These are phyloP conservation scores for Akabosia matsudoensis DNA, from an alignment of 1,140 invertebrate species.

Conservation along the genomic window DNA sequence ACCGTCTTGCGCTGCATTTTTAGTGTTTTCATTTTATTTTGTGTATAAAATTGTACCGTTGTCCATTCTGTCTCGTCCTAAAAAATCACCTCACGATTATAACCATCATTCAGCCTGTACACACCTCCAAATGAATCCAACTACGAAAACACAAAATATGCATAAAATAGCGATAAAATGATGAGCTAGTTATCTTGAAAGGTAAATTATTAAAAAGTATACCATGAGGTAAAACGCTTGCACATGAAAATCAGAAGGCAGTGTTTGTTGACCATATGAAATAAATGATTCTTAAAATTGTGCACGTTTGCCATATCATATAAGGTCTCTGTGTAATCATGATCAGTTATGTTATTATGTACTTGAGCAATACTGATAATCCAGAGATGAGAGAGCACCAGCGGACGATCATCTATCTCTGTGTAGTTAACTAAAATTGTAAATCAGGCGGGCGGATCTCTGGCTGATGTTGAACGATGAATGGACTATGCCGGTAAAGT, in stretches of 20 bases:
- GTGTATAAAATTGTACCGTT: too few relatives aligned
- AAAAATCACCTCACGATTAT: background rate
- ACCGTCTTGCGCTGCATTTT: too few relatives aligned
- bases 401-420: background rate
- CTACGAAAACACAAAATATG: background rate
- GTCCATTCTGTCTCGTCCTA: too few relatives aligned
- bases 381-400: background rate
- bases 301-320: too few relatives aligned
- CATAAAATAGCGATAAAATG: conserved; percentile 24
- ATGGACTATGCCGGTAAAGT: background rate
- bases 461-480: background rate
- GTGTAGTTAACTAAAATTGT: background rate
- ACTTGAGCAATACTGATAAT: conserved; percentile 20
- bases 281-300: too few relatives aligned
- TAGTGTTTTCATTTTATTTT: too few relatives aligned
- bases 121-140: background rate
- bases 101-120: background rate
- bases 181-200: conserved; percentile 15
- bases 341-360: conserved; percentile 20
- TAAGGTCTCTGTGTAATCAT: conserved; percentile 22
- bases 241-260: too few relatives aligned
- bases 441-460: conserved; percentile 21
- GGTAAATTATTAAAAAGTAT: background rate
- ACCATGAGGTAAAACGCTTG: too few relatives aligned
- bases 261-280: too few relatives aligned